Percentiles rank a stretch among this genome's conserved stretches.
Evolutionary conservation across 92 coral and sea anemone genomes (phyloP).

Genomic region (Zoanthus solanderi): DNA sequence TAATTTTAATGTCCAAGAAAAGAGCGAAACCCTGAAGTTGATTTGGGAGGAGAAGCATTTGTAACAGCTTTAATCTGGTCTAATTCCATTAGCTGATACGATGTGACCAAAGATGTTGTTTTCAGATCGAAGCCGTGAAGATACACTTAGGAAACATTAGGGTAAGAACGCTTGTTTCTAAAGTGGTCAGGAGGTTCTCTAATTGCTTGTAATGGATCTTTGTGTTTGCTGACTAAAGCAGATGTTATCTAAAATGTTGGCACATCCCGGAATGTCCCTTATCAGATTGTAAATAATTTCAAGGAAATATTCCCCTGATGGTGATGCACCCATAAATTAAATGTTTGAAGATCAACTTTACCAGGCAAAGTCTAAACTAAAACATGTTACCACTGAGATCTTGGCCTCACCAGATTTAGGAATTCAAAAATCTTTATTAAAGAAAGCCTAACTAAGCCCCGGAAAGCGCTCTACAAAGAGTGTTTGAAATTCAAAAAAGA

Average conservation of each 20-base stretch:
- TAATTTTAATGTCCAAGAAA: constrained; percentile 61
- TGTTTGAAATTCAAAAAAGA: no score
- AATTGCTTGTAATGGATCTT: constrained; percentile 45
- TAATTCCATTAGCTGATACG: constrained; percentile 59
- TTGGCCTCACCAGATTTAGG: no score
- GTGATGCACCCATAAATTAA: not conserved
- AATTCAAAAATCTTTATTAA: no score
- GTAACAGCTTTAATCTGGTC: constrained; percentile 55
- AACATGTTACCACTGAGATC: no score
- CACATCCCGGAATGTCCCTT: constrained; percentile 41
- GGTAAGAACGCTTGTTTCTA: constrained; percentile 53
- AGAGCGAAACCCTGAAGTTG: constrained; percentile 55
- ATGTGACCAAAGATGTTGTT: constrained; percentile 70
- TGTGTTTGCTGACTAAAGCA: constrained; percentile 56
- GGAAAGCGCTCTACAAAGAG: no score
- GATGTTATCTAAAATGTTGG: constrained; percentile 63
- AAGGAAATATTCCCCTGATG: constrained; percentile 57
- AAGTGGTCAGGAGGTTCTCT: constrained; percentile 40
- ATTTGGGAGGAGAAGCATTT: constrained; percentile 53
- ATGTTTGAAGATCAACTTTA: not conserved
- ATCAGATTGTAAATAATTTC: constrained; percentile 51
- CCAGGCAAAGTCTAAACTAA: no score
- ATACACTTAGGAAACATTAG: constrained; percentile 61
- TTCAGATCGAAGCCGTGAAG: constrained; percentile 21
- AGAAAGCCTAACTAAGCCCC: no score